A percentile compares a stretch with the other conserved stretches of the same genome.
Conservation (phyloP, 1,140 invertebrate genomes). For the Zaprionus gabonicus region DNA sequence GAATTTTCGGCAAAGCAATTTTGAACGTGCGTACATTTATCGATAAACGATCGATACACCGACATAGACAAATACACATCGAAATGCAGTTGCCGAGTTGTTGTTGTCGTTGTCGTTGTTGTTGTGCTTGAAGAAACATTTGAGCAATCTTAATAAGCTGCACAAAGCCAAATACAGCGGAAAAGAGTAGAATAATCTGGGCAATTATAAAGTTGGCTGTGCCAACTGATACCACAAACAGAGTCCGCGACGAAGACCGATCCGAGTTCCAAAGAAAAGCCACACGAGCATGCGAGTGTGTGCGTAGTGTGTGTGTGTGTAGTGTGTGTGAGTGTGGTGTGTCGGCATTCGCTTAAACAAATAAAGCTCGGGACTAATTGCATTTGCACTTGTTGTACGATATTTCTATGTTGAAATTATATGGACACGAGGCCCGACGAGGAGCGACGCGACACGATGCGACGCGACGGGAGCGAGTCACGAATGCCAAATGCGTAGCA, state of each 20-base stretch:
- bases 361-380: conserved; percentile 79
- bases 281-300: conserved; percentile 17
- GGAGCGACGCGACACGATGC: background rate
- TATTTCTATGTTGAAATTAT: conserved; percentile 79
- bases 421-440: conserved; percentile 51
- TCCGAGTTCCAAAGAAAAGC: conserved; percentile 63
- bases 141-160: conserved; percentile 75
- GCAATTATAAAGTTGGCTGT: conserved; percentile 65
- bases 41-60: conserved; percentile 24
- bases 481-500: conserved; percentile 40
- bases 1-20: conserved; percentile 7
- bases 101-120: conserved; percentile 5
- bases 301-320: conserved; percentile 20
- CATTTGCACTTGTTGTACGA: conserved; percentile 82
- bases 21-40: conserved; percentile 18
- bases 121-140: conserved; percentile 29
- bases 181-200: conserved; percentile 60
- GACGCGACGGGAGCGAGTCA: conserved; percentile 18
- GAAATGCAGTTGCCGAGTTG: conserved; percentile 18
- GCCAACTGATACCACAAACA: conserved; percentile 66
- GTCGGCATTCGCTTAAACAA: conserved; percentile 78
- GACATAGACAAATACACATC: background rate
- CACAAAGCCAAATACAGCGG: conserved; percentile 67
- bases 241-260: conserved; percentile 6
- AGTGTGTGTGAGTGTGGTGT: conserved; percentile 10